Conservation (phyloP, 2,797 vertebrate genomes). For the Anguilla anguilla region DNA sequence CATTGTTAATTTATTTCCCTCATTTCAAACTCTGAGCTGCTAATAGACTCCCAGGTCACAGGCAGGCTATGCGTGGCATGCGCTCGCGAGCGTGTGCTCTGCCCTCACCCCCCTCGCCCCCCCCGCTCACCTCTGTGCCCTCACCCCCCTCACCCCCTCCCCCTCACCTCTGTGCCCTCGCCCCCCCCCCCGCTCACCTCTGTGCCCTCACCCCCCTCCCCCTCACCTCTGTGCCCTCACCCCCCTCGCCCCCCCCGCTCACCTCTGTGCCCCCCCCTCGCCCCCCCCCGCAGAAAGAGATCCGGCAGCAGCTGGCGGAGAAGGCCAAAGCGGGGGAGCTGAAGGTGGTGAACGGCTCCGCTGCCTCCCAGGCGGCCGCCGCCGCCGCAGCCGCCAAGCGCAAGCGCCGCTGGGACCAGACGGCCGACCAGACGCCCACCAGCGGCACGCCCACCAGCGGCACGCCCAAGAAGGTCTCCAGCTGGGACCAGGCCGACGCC, state of each 20-base stretch:
- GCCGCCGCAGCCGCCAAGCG: constrained; percentile 78
- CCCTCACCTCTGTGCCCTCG: too few relatives aligned
- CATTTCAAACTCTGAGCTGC: neutral
- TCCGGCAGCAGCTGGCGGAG: constrained; percentile 95
- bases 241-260: too few relatives aligned
- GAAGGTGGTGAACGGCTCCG: constrained; percentile 94
- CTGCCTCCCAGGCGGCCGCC: constrained; percentile 65
- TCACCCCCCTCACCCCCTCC: too few relatives aligned
- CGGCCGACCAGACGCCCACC: constrained; percentile 91
- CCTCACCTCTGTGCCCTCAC: neutral
- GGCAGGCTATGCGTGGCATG: neutral
- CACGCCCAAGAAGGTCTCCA: constrained; percentile 96
- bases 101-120: too few relatives aligned
- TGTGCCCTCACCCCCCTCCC: too few relatives aligned
- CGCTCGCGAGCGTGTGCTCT: neutral
- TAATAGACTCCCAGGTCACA: neutral
- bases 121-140: too few relatives aligned
- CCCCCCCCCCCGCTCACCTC: too few relatives aligned
- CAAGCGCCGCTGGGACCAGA: constrained; percentile 98
- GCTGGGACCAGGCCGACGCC: constrained; percentile 96
- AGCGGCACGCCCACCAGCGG: constrained; percentile 87
- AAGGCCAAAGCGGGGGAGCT: constrained; percentile 98
- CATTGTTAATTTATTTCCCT: neutral
- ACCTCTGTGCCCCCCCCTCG: neutral
- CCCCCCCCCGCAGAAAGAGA: constrained; percentile 82